Conservation (phyloP, 2,113 vertebrate species). For the Leptobrachium ailaonicum region DNA sequence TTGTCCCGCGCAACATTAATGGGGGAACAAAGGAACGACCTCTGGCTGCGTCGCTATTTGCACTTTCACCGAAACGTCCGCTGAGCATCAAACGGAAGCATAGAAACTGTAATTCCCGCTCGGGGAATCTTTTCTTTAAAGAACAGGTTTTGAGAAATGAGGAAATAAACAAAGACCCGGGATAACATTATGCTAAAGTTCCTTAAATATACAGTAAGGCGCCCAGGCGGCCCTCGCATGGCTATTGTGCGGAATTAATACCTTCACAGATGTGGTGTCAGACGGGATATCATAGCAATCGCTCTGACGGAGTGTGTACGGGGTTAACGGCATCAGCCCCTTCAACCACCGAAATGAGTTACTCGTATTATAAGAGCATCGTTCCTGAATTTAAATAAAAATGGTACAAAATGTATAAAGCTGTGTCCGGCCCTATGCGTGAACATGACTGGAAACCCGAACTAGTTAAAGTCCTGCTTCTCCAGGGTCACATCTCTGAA, state of each 20-base stretch:
- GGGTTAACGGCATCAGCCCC: no score
- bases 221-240: neutral
- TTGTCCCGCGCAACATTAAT: constrained; percentile 40
- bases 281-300: no score
- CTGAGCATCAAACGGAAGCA: constrained; percentile 20
- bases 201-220: neutral
- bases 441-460: no score
- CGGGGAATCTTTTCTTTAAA: neutral
- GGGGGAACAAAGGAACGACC: constrained; percentile 15
- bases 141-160: constrained; percentile 1
- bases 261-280: neutral
- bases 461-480: no score
- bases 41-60: constrained; percentile 15
- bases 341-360: no score
- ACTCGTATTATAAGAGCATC: no score
- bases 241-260: neutral
- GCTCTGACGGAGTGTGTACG: no score
- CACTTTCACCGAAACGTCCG: constrained; percentile 18
- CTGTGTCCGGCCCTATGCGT: no score
- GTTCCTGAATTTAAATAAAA: no score
- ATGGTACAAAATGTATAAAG: no score
- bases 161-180: neutral
- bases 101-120: constrained; percentile 28
- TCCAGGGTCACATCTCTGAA: no score
- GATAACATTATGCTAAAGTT: neutral